Evolutionary conservation across 2,113 vertebrate species (phyloP).

Genomic region (Miniopterus natalensis): DNA sequence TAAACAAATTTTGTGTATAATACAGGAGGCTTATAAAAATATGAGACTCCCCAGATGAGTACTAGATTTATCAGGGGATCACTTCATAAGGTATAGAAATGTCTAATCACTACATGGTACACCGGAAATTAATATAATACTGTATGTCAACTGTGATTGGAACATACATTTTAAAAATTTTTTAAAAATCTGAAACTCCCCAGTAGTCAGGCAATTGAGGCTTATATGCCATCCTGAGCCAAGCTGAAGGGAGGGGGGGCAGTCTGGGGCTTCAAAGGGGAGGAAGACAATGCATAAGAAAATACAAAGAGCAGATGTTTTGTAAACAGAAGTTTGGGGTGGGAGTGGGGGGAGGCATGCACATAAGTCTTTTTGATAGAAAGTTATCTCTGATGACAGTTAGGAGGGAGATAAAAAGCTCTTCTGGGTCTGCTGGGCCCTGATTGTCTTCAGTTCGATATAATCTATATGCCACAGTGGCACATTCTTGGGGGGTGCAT

Average conservation of each 20-base stretch:
- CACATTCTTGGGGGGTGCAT: background rate
- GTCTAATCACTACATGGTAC: background rate
- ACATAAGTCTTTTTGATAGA: background rate
- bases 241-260: background rate
- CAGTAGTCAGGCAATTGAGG: background rate
- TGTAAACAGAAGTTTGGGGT: background rate
- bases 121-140: background rate
- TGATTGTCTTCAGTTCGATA: background rate
- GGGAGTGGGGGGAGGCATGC: too few species aligned
- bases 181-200: background rate
- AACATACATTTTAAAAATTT: background rate
- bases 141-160: background rate
- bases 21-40: background rate
- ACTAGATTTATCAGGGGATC: background rate
- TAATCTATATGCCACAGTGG: background rate
- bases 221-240: background rate
- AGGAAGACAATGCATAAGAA: background rate
- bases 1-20: background rate
- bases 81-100: background rate
- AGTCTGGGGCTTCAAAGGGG: background rate
- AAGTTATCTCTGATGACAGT: background rate
- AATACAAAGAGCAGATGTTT: background rate
- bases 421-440: background rate
- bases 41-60: background rate
- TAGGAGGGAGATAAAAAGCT: background rate